Evolutionary conservation across 2,113 vertebrate species (phyloP), one percentile per base, ranked within the genome.

Genomic region (Periophthalmodon schlosseri): DNA sequence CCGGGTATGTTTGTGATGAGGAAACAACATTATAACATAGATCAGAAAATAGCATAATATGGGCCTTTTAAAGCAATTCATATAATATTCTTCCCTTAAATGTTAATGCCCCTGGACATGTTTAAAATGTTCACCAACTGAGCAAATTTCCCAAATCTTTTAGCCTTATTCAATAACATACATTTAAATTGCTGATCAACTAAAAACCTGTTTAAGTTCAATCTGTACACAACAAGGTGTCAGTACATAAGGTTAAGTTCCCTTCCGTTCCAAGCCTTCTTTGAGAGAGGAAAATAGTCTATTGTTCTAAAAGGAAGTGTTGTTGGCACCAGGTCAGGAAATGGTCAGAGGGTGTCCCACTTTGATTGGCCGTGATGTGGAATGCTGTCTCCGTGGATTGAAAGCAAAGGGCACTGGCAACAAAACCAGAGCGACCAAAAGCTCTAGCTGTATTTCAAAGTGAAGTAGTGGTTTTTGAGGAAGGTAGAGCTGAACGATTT

Each of bases 301-400:
- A 93, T 94, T 94, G 93, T 94, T 92, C 88, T 73, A 57, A 81
- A 24, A 61, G 84, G 88, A 87, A 86, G 78, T 78, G 57, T 74
- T n/a, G 36, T 75, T 92, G 90, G 88, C 73, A 20, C 4, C 15
- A 69, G 67, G 85, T 80, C 85, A 89, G 87, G 79, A 90, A 88
- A 84, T 77, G 49, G 80, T 85, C 79, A 75, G 82, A 74, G 49
- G 36, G 63, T 52, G 34, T 79, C 80, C 61, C 57, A 58, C 78
- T 76, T 67, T 73, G 78, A 88, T 79, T 84, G 78, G 82, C 70
- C 47, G 54, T 69, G 63, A 70, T 85, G 57, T 80, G 75, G 70
- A 80, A 80, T 64, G 68, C 70, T n/a, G 39, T 79, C 66, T 83
- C 49, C 8, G 50, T 49, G 73, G 83, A 84, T 77, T 67, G 50